Conservation (phyloP, 2,113 vertebrate species). For the Ictalurus punctatus region DNA sequence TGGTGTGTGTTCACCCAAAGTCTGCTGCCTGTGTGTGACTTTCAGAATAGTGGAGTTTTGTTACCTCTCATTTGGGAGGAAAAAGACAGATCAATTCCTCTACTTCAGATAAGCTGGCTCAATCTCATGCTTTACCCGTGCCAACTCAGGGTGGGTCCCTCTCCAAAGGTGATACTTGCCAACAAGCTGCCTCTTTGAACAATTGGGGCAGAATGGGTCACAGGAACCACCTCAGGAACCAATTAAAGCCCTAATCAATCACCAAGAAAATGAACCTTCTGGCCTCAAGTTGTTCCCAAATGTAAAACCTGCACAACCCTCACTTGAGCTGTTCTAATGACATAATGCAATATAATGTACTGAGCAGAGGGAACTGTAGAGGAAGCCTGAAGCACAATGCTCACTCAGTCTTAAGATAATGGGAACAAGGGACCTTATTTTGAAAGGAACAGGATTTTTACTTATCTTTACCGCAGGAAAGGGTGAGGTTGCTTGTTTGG, state of each 20-base stretch:
- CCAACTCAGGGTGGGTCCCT: conserved; percentile 51
- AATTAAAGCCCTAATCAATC: conserved; percentile 52
- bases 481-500: conserved; percentile 23
- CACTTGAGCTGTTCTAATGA: conserved; percentile 12
- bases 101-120: conserved; percentile 60
- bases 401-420: conserved; percentile 28
- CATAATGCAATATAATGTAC: conserved; percentile 34
- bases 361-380: conserved; percentile 9
- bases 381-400: conserved; percentile 47
- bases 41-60: conserved; percentile 49
- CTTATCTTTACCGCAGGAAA: conserved; percentile 43
- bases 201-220: conserved; percentile 53
- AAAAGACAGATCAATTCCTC: conserved; percentile 45
- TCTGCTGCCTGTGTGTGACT: conserved; percentile 47
- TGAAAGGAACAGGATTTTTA: conserved; percentile 30
- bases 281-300: conserved; percentile 17
- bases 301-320: conserved; percentile 21
- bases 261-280: conserved; percentile 41
- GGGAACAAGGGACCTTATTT: conserved; percentile 31
- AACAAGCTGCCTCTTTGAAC: conserved; percentile 54
- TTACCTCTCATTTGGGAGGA: conserved; percentile 39
- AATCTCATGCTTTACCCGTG: conserved; percentile 60
- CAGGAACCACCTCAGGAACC: conserved; percentile 52
- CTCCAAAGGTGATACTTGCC: conserved; percentile 52
- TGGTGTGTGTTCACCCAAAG: conserved; percentile 44